These are phyloP conservation scores for Thelaira solivaga DNA, from an alignment of 2,888 invertebrate species.

Conservation along the genomic window DNA sequence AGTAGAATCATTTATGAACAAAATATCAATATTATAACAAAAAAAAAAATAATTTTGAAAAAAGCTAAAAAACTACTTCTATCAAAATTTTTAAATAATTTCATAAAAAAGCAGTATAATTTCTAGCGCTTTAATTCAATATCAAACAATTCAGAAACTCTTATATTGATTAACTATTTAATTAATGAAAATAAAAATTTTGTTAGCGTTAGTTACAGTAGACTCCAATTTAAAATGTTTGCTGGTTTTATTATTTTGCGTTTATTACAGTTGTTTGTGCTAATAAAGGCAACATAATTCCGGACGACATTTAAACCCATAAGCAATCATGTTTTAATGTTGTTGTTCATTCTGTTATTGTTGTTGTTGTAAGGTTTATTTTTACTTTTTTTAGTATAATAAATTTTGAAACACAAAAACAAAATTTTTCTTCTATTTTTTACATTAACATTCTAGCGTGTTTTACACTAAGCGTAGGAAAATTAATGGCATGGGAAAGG, in stretches of 20 bases:
- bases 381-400: conserved; percentile 33
- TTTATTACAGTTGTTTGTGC: background rate
- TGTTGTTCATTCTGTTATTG: conserved; percentile 5
- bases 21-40: too few species aligned
- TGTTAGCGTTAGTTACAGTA: too few species aligned
- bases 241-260: background rate
- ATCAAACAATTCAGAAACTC: too few species aligned
- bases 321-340: conserved; percentile 40
- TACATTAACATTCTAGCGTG: conserved; percentile 33
- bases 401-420: conserved; percentile 49
- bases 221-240: too few species aligned
- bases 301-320: conserved; percentile 51
- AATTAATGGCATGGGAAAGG: background rate
- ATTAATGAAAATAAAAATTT: too few species aligned
- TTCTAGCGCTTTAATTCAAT: too few species aligned
- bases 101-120: too few species aligned
- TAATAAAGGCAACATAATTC: conserved; percentile 28
- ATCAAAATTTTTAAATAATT: too few species aligned
- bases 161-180: too few species aligned
- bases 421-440: conserved; percentile 22
- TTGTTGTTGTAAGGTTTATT: conserved; percentile 5
- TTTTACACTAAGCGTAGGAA: conserved; percentile 28
- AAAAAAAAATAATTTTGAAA: too few species aligned
- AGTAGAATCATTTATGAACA: too few species aligned
- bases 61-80: too few species aligned